Evolutionary conservation across 2,113 vertebrate genomes (phyloP).

Genomic region (Proterorhinus semilunaris): DNA sequence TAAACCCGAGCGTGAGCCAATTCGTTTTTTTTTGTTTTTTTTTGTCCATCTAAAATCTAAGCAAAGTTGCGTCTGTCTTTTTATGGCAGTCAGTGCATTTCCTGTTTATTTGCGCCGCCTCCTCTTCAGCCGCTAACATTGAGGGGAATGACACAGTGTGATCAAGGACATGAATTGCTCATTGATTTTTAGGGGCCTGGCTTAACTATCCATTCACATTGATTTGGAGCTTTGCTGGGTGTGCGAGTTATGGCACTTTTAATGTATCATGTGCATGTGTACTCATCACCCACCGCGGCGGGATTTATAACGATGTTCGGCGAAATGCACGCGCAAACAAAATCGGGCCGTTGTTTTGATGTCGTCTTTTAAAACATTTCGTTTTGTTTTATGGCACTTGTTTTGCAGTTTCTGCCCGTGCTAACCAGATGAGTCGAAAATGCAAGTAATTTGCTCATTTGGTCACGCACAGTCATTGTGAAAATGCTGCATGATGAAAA

Average conservation of each 20-base stretch:
- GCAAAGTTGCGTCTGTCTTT: conserved; percentile 3
- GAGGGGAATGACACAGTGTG: conserved; percentile 80
- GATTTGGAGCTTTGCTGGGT: conserved; percentile 81
- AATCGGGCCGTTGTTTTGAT: not conserved
- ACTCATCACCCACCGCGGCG: conserved; percentile 64
- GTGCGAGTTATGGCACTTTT: conserved; percentile 79
- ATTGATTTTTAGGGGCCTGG: conserved; percentile 82
- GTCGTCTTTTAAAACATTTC: too few species aligned
- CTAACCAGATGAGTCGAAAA: conserved; percentile 1
- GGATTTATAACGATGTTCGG: conserved; percentile 60
- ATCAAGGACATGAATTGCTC: conserved; percentile 85
- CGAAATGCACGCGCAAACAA: conserved; percentile 46
- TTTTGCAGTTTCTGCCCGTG: not conserved
- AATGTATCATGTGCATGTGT: conserved; percentile 78
- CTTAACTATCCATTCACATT: conserved; percentile 85
- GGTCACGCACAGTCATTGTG: conserved; percentile 25
- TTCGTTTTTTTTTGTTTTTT: not conserved
- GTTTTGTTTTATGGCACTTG: not conserved
- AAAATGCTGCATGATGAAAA: conserved; percentile 2
- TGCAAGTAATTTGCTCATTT: conserved; percentile 4
- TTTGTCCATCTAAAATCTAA: not conserved
- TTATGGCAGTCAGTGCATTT: conserved; percentile 18
- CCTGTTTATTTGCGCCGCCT: conserved; percentile 43
- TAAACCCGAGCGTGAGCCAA: not conserved
- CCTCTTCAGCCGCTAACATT: conserved; percentile 73